Evolutionary conservation across 2,888 invertebrate genomes (phyloP).

Genomic region (Megalurothrips usitatus): DNA sequence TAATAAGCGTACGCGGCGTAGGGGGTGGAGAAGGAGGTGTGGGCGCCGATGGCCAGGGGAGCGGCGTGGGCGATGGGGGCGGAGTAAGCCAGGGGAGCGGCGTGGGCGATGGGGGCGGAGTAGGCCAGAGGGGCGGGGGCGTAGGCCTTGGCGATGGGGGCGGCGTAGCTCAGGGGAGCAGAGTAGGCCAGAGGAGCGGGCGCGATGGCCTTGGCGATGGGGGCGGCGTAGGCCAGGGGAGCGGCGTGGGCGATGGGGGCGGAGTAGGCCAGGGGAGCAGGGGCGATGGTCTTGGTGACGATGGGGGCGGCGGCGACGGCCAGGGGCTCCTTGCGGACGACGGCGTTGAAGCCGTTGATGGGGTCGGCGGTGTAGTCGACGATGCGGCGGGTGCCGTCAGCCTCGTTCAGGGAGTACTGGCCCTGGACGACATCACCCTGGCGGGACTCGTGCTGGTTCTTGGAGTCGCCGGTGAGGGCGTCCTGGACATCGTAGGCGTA

Average conservation of each 20-base stretch:
- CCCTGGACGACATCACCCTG: slow-evolving; percentile 37
- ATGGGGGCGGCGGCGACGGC: neutral
- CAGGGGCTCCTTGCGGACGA: slow-evolving; percentile 47
- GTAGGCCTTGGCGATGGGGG: neutral
- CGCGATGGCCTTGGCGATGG: slow-evolving; percentile 27
- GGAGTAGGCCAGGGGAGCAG: slow-evolving; percentile 27
- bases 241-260: neutral
- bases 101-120: slow-evolving; percentile 1
- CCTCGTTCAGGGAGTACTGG: slow-evolving; percentile 48
- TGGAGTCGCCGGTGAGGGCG: slow-evolving; percentile 34
- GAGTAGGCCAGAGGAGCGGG: slow-evolving; percentile 13
- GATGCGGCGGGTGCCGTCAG: slow-evolving; percentile 68
- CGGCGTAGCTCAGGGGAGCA: slow-evolving; percentile 18
- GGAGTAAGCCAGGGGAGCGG: neutral
- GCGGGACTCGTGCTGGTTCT: slow-evolving; percentile 36
- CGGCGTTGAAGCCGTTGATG: slow-evolving; percentile 71
- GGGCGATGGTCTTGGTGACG: slow-evolving; percentile 3
- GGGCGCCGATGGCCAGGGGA: slow-evolving; percentile 1
- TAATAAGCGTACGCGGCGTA: slow-evolving; percentile 9
- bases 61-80: slow-evolving; percentile 20
- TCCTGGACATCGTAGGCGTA: slow-evolving; percentile 36
- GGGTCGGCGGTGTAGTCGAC: slow-evolving; percentile 71
- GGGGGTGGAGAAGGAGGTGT: slow-evolving; percentile 15
- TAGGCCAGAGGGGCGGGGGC: neutral
- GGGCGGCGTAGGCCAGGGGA: slow-evolving; percentile 9